Base-by-base conservation (phyloP, 2,797 vertebrate genomes). In the Valencia hispanica region DNA sequence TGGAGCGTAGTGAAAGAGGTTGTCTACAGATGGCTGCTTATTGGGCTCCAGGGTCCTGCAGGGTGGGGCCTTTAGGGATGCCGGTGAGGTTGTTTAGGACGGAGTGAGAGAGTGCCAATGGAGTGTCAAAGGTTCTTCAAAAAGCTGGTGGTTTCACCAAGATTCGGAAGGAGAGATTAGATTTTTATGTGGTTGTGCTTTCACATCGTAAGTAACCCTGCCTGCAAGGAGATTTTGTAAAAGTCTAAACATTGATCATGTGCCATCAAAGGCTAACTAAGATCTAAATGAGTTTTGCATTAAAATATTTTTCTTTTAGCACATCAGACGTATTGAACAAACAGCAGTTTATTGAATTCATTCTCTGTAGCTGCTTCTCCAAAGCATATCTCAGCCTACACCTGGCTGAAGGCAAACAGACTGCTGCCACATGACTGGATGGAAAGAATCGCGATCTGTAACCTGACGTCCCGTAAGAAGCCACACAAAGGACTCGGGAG, bases 11-110 rank as follows among this genome's bases (percentile, higher is more conserved):
- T 92, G 87, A 84, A 85, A 87, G 88, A 90, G 92, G 90, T 91
- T 95, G 94, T 94, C 94, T 94, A 92, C 94, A 95, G 93, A 93
- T 94, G 94, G 93, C 91, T 93, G 94, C 94, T 96, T 96, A 96
- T 96, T 96, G 95, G 95, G 87, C 94, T 93, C 94, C 77, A 86
- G 94, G 94, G 95, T 90, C 87, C 86, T 79, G 79, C 50, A 82
- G 84, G 86, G 83, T 68, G 84, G 84, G 84, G 83, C 86, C 84
- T 77, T 78, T 47, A 79, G 88, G 91, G 90, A 91, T 90, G 87
- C 84, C 61, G 3, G 75, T 79, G 86, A 82, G 84, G 79, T 88
- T 91, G 72, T 88, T 81, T 14, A 59, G 87, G 80, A 84, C 78
- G 79, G 78, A 82, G 76, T 78, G 22, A 72, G 70, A 73, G 77